Percentiles rank a stretch among this genome's conserved stretches.
phyloP scores from a whole-genome alignment of 1,140 invertebrate genomes.

The Temnothorax curvispinosus region DNA sequence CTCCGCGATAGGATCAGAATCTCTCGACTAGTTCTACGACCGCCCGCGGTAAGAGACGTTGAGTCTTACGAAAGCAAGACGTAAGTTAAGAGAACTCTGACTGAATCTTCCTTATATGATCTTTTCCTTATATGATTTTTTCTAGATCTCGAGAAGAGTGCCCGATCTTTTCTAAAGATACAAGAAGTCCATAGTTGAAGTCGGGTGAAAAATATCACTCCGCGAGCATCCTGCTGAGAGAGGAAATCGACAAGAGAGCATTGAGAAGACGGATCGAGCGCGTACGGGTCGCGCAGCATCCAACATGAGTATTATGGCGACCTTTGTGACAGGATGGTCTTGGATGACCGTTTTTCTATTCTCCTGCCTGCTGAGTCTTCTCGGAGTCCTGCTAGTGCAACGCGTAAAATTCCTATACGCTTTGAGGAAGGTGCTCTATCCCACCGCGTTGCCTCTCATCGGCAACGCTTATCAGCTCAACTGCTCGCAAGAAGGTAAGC shows the following conservation, averaged over 20 bases:
- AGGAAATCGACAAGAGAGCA: not conserved
- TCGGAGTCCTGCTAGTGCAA: slow-evolving; percentile 61
- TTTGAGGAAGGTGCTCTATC: slow-evolving; percentile 78
- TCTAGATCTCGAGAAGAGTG: not conserved
- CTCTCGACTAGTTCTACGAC: not conserved
- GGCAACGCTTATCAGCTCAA: slow-evolving; percentile 80
- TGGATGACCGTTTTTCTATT: slow-evolving; percentile 70
- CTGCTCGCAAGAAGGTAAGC: slow-evolving; percentile 79
- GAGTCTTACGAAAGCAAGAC: not conserved
- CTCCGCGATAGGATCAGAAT: not conserved
- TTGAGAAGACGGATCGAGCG: not conserved
- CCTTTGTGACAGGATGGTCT: slow-evolving; percentile 8
- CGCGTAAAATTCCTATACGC: slow-evolving; percentile 75
- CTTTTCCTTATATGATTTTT: not conserved
- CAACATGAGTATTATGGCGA: not conserved
- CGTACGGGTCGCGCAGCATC: not conserved
- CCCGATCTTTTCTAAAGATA: not conserved
- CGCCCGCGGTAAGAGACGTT: not conserved
- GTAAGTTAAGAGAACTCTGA: not conserved
- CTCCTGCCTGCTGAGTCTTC: slow-evolving; percentile 55
- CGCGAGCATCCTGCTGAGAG: not conserved
- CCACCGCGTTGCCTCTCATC: slow-evolving; percentile 77
- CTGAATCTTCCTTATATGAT: not conserved
- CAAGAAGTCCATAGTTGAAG: not conserved
- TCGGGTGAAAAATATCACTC: not conserved